Conservation (phyloP, 2,797 vertebrate species). For the Gastrophryne carolinensis region DNA sequence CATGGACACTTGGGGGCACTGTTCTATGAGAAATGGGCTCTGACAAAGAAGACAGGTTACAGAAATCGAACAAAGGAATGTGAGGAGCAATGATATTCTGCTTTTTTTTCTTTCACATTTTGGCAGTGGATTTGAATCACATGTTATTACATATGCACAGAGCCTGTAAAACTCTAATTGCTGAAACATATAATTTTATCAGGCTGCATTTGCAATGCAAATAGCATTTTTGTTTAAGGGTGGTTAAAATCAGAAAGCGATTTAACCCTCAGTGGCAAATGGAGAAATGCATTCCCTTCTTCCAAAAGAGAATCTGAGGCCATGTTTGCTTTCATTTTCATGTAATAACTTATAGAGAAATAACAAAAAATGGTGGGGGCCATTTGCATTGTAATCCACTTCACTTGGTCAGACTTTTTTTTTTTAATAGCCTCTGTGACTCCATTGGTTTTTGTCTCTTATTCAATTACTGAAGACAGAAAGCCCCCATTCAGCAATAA, state of each 20-base stretch:
- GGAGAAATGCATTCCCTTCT: no score
- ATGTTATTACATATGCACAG: conserved; percentile 17
- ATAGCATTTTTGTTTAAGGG: conserved; percentile 26
- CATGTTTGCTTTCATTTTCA: no score
- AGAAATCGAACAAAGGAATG: conserved; percentile 63
- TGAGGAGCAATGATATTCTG: not conserved
- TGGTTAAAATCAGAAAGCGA: conserved; percentile 2
- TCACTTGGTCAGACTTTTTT: no score
- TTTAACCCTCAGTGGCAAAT: conserved; percentile 3
- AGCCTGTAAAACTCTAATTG: conserved; percentile 43
- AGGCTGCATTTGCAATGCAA: conserved; percentile 37
- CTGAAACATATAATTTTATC: conserved; percentile 27
- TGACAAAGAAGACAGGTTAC: not conserved
- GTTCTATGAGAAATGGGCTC: conserved; percentile 53
- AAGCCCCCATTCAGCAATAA: no score
- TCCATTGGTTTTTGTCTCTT: no score
- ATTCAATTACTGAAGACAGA: no score
- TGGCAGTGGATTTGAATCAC: conserved; percentile 28
- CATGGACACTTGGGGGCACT: conserved; percentile 66
- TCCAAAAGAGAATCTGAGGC: no score
- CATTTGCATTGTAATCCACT: no score
- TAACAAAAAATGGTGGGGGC: no score
- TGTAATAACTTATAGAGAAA: no score
- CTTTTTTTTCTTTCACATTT: not conserved
- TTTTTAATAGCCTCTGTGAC: no score